phyloP scores from a whole-genome alignment of 2,888 invertebrate genomes.

The Agriopis marginaria region DNA sequence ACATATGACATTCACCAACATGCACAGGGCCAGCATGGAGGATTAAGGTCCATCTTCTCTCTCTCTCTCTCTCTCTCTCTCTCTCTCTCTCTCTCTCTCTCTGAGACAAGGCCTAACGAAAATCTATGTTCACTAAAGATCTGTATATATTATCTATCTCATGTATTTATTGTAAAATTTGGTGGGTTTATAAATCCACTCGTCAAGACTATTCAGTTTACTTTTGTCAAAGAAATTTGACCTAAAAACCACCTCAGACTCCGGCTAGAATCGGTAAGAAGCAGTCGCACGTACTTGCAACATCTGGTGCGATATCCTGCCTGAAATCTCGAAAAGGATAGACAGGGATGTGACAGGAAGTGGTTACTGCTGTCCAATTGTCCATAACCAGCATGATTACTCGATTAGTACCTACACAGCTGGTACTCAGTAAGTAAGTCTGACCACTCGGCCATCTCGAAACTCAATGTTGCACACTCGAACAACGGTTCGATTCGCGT shows the following conservation, averaged over 20 bases:
- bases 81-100: no score
- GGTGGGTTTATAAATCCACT: not conserved
- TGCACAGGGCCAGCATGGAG: no score
- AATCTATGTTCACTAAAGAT: no score
- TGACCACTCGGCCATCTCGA: conserved; percentile 17
- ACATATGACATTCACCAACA: no score
- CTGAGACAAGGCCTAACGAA: no score
- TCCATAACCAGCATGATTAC: conserved; percentile 27
- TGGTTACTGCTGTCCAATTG: conserved; percentile 27
- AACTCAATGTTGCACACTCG: conserved; percentile 44
- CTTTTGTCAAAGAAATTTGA: not conserved
- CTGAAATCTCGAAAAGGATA: conserved; percentile 26
- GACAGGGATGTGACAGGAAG: conserved; percentile 20
- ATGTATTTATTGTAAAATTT: not conserved
- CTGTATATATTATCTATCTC: no score
- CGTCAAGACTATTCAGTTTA: not conserved
- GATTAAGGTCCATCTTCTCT: no score
- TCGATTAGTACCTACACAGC: conserved; percentile 13
- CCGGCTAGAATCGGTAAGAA: conserved; percentile 6
- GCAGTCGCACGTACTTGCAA: conserved; percentile 20
- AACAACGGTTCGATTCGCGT: conserved; percentile 58
- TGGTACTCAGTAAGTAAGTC: not conserved
- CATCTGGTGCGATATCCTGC: conserved; percentile 22
- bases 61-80: no score
- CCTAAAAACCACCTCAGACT: not conserved